Evolutionary conservation across 2,797 vertebrate species (phyloP).

Genomic region (Hybognathus amarus): DNA sequence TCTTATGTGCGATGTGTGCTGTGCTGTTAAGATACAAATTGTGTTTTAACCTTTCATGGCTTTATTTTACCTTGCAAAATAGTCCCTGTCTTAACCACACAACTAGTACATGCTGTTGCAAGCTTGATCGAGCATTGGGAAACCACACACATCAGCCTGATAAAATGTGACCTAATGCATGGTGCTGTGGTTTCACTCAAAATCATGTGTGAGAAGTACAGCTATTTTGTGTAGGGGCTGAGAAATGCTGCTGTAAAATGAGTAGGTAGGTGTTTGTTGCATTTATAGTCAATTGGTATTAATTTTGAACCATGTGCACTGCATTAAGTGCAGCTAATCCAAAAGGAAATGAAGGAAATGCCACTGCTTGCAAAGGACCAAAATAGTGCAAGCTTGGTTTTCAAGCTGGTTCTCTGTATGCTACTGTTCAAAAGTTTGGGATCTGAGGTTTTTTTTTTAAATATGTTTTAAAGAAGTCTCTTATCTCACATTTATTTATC

Average conservation of each 20-base stretch:
- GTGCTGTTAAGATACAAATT: slow-evolving; percentile 34
- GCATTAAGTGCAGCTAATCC: not conserved
- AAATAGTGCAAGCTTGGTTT: not conserved
- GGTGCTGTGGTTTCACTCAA: not conserved
- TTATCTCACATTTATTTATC: not conserved
- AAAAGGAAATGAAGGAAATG: not conserved
- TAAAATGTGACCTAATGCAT: not conserved
- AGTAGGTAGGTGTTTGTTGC: not conserved
- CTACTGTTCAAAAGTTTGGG: not conserved
- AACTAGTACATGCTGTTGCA: not conserved
- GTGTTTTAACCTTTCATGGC: slow-evolving; percentile 14
- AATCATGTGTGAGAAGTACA: not conserved
- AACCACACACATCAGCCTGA: not conserved
- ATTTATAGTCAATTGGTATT: not conserved
- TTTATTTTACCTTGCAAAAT: slow-evolving; percentile 24
- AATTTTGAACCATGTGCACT: not conserved
- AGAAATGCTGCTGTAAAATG: not conserved
- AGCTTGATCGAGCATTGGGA: not conserved
- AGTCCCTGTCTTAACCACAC: not conserved
- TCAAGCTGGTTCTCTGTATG: not conserved
- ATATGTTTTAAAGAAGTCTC: not conserved
- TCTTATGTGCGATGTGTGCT: not conserved
- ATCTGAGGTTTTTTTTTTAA: not conserved
- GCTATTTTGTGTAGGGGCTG: not conserved
- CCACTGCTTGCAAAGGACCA: not conserved